These are phyloP conservation scores for Diabrotica undecimpunctata DNA, from an alignment of 1,140 invertebrate genomes.

Conservation along the genomic window DNA sequence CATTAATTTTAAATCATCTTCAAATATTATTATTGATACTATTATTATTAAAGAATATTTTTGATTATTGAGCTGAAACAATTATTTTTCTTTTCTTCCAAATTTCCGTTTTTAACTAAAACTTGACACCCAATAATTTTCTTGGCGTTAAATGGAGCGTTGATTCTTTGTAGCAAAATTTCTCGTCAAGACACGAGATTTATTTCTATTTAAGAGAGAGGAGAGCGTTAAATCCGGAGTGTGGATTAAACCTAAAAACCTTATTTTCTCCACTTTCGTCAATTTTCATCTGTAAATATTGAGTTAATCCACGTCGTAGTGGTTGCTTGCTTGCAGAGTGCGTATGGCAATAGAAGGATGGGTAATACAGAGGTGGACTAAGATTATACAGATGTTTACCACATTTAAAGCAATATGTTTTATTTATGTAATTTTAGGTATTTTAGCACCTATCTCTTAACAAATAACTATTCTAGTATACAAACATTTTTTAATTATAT, in stretches of 20 bases:
- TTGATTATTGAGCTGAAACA: too few species aligned
- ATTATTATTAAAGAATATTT: too few species aligned
- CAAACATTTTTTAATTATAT: too few species aligned
- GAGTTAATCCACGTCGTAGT: constrained; percentile 34
- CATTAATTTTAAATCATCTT: too few species aligned
- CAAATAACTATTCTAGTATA: too few species aligned
- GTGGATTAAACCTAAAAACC: constrained; percentile 18
- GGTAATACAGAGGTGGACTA: not conserved
- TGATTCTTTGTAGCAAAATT: constrained; percentile 1
- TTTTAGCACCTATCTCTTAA: too few species aligned
- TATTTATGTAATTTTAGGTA: too few species aligned
- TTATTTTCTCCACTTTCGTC: constrained; percentile 28
- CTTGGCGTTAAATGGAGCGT: not conserved
- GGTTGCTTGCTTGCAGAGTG: constrained; percentile 32
- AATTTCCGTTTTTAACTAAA: not conserved
- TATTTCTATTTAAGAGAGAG: constrained; percentile 5
- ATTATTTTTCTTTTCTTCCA: too few species aligned
- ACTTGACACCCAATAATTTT: not conserved
- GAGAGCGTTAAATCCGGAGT: not conserved
- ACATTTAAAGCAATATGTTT: too few species aligned
- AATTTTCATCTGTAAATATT: constrained; percentile 43
- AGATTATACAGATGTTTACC: too few species aligned
- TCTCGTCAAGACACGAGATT: not conserved
- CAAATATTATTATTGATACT: too few species aligned
- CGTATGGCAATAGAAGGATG: not conserved